Base-by-base conservation (phyloP, 2,888 invertebrate genomes). In the Campopleginae sp. region DNA sequence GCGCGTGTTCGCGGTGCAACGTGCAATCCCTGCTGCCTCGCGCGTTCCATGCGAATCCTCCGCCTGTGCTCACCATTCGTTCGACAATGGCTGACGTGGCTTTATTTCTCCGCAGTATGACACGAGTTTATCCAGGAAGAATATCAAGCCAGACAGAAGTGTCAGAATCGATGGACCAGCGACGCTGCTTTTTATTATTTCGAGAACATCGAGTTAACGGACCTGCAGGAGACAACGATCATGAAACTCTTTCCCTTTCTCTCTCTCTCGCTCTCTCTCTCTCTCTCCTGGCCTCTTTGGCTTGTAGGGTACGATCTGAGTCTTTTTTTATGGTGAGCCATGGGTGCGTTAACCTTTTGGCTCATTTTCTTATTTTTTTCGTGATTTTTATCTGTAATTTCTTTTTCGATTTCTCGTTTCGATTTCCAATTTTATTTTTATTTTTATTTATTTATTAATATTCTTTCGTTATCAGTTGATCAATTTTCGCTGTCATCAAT, bases 61-160 rank as follows among this genome's bases (percentile, higher is more conserved):
- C 78, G 72, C 27, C 19, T 38, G n/a, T n/a, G 38, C 38, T 68
- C 72, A 61, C 68, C 7, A 78, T 58, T 74, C 74, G 66, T 63
- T 82, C 44, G 19, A 74, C 66, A 38, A 61, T 68, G 17, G 63
- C 74, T 66, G 82, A 66, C 46, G 74, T 48, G 66, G 38, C 71
- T 71, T 58, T 70, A 46, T 70, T 61, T 61, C 46, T 78, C 61
- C 61, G 44, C 31, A n/a, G 48, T 46, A 51, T 70, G 46, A 76
- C 51, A 27, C 27, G 58, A 58, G 70, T 78, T 58, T 14, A 48
- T 68, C 31, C 77, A 27, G 63, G 51, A 48, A 38, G 27, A 54
- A 44, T 68, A 44, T 68, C 17, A 38, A 14, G 27, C 66, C 27
- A 77, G 38, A 66, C 33, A 17, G 31, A 17, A 38, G 68, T 31